phyloP scores from a whole-genome alignment of 2,113 vertebrate genomes.

The Jaculus jaculus region DNA sequence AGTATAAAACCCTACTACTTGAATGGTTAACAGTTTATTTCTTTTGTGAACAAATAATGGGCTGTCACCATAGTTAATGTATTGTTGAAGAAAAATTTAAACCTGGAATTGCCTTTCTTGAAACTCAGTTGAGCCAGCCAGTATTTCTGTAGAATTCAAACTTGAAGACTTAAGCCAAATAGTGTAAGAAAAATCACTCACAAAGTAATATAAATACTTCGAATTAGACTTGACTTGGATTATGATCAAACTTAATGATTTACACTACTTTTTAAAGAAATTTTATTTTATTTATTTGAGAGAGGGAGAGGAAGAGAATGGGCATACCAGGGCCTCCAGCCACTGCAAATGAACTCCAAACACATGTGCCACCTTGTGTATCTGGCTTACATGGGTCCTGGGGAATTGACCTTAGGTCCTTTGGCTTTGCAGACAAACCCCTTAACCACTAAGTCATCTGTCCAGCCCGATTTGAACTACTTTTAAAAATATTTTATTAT shows the following conservation, averaged over 20 bases:
- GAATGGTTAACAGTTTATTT: conserved; percentile 28
- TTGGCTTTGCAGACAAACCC: no score
- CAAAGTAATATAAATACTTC: conserved; percentile 40
- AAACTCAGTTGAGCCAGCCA: conserved; percentile 5
- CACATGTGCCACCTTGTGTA: no score
- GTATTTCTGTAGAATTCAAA: conserved; percentile 39
- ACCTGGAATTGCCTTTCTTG: conserved; percentile 11
- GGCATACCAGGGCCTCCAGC: no score
- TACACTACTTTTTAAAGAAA: no score
- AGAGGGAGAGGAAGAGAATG: no score
- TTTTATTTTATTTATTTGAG: no score
- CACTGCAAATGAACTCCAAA: no score
- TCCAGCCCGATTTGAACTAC: no score
- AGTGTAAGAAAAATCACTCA: not conserved
- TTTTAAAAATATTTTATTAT: no score
- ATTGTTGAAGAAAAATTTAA: conserved; percentile 51
- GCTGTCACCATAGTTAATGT: not conserved
- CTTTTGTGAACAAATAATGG: conserved; percentile 28
- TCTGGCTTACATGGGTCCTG: no score
- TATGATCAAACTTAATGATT: conserved; percentile 21
- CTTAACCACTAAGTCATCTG: no score
- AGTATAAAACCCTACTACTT: conserved; percentile 12
- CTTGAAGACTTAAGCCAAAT: conserved; percentile 26
- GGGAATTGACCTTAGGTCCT: no score
- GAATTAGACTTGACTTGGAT: conserved; percentile 30